These are phyloP conservation scores for Pseudorasbora parva DNA, from an alignment of 2,113 vertebrate species.

Conservation along the genomic window DNA sequence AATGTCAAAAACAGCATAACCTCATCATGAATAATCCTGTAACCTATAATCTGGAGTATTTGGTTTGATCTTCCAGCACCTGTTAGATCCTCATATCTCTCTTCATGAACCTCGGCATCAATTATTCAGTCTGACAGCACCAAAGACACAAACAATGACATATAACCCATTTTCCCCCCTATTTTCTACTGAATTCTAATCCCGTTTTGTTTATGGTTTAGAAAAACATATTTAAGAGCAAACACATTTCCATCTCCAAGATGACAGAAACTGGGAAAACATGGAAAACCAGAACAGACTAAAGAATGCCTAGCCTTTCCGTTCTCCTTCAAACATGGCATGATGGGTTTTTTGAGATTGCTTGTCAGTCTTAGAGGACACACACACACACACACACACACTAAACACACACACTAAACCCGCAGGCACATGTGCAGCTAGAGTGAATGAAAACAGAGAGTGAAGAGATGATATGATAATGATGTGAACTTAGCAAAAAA, in stretches of 20 bases:
- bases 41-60: background rate
- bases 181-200: constrained; percentile 18
- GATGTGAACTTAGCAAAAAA: background rate
- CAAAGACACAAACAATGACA: background rate
- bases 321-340: constrained; percentile 45
- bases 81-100: background rate
- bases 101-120: background rate
- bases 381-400: constrained; percentile 19
- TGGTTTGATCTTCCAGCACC: constrained; percentile 3
- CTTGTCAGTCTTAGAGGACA: constrained; percentile 53
- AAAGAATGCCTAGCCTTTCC: constrained; percentile 33
- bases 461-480: constrained; percentile 37
- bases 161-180: background rate
- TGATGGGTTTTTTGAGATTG: constrained; percentile 41
- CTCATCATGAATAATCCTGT: background rate
- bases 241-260: constrained; percentile 15
- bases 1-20: background rate
- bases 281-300: constrained; percentile 17
- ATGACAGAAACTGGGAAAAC: constrained; percentile 33
- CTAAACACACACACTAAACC: constrained; percentile 42
- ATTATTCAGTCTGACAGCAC: constrained; percentile 16
- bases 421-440: constrained; percentile 15
- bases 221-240: background rate
- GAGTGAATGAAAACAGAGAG: background rate
- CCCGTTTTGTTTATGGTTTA: constrained; percentile 21